Evolutionary conservation across 2,113 vertebrate genomes (phyloP), one percentile per base, ranked within the genome.

Genomic region (Osmerus eperlanus): DNA sequence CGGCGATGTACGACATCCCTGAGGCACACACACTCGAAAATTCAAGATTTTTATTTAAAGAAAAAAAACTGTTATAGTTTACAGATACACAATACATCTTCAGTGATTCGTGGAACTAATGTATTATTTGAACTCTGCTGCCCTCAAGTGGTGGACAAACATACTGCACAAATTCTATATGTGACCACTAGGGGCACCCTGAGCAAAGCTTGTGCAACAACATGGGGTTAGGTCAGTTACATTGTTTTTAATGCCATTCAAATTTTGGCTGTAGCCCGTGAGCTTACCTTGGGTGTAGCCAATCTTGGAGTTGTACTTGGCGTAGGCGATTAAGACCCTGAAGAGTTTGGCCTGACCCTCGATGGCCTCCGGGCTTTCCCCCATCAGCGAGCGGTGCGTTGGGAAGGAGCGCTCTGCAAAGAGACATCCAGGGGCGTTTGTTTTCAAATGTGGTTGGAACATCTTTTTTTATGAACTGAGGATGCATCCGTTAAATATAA

Each of bases 1-100:
- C 91, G 63, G 88, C 90, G 25, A 93, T 86, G 82, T 93, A 91
- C 61, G 91, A 91, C 90, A 92, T 93, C 68, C 90, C 91, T 92
- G 65, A 53, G 11, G 56, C 8, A 72, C 4, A 70, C 7, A 66
- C 7, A 69, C 23, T 16, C 23, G 12, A 5, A 55, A 23, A 67
- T 19, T 28, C 61, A 47, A 47, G 0, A 47, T 47, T 9, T 47
- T 47, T 9, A 9, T 47, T 47, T 47, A 2, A 47, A 47, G 9
- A 2, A 47, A 47, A 47, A 47, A 47, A 36, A 36, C 29, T 4
- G 21, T 58, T 1, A 53, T 58, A 0, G 36, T 7, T 32, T 36
- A 36, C 32, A 36, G 41, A 28, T 28, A 3, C 25, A 3, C 25
- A 28, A 28, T 28, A 28, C 12, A 2, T 47, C 41, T 12, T 11